A percentile compares a stretch with the other conserved stretches of the same genome.
phyloP scores from a whole-genome alignment of 2,113 vertebrate genomes.

The Plecotus auritus region DNA sequence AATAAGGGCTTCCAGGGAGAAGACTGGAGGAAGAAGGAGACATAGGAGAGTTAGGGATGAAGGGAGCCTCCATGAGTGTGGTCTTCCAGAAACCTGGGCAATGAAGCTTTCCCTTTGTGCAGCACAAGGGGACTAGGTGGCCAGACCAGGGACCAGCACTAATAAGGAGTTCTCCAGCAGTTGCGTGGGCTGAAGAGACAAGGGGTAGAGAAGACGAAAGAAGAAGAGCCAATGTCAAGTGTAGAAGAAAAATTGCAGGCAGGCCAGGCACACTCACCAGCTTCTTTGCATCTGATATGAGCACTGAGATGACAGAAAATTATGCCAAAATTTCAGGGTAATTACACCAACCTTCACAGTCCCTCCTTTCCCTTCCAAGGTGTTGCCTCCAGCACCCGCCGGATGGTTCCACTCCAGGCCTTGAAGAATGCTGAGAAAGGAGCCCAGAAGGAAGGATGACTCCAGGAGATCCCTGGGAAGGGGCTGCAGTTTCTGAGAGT shows the following conservation, averaged over 20 bases:
- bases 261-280: background rate
- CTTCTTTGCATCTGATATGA: constrained; percentile 34
- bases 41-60: background rate
- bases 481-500: background rate
- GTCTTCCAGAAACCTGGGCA: background rate
- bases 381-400: background rate
- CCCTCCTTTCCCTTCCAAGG: background rate
- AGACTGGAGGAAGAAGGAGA: background rate
- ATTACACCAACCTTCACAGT: constrained; percentile 16
- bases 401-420: background rate
- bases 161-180: background rate
- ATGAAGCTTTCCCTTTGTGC: background rate
- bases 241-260: background rate
- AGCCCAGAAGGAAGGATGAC: background rate
- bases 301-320: constrained; percentile 30
- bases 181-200: background rate
- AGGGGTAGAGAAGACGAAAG: background rate
- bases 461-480: background rate
- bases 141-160: background rate
- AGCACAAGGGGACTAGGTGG: background rate
- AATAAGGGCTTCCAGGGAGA: background rate
- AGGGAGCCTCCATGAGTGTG: background rate
- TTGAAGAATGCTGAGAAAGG: background rate
- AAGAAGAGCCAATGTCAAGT: background rate
- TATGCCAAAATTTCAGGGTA: constrained; percentile 14